phyloP scores from a whole-genome alignment of 2,888 invertebrate species.

The Hirtodrosophila alboralis region DNA sequence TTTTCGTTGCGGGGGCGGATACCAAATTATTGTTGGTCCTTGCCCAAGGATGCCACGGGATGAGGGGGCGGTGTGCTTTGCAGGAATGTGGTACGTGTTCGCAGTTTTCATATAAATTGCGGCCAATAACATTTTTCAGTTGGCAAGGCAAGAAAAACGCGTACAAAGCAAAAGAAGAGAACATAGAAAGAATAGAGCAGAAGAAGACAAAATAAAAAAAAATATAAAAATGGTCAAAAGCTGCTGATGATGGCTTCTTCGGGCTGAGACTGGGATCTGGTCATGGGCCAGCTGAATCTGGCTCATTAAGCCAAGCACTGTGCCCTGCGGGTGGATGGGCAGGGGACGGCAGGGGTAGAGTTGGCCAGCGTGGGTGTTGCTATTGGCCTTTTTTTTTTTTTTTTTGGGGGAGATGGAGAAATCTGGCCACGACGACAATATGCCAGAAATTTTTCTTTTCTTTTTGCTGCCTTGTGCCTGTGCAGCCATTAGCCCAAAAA shows the following conservation, averaged over 20 bases:
- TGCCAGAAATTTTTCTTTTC: constrained; percentile 32
- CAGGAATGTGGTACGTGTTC: constrained; percentile 69
- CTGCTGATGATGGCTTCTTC: constrained; percentile 79
- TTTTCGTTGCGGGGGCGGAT: constrained; percentile 61
- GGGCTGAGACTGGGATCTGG: constrained; percentile 25
- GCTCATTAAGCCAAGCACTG: constrained; percentile 75
- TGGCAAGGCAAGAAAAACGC: constrained; percentile 71
- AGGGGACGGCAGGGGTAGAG: neutral
- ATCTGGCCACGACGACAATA: constrained; percentile 63
- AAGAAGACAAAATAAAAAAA: constrained; percentile 18
- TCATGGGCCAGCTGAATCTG: constrained; percentile 55
- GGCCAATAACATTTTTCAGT: constrained; percentile 80
- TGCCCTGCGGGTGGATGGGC: constrained; percentile 3
- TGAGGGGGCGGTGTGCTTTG: constrained; percentile 6
- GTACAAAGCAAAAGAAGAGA: constrained; percentile 60
- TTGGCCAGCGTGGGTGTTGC: constrained; percentile 59
- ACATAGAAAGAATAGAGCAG: no score
- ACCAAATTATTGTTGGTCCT: constrained; percentile 63
- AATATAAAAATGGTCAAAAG: constrained; percentile 73
- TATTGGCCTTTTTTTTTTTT: no score
- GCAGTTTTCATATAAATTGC: constrained; percentile 80
- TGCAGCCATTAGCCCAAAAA: constrained; percentile 58
- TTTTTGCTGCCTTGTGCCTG: constrained; percentile 15
- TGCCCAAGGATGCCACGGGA: constrained; percentile 1
- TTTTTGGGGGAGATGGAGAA: constrained; percentile 49